Evolutionary conservation across 2,797 vertebrate species (phyloP), one percentile per base, ranked within the genome.

Genomic region (Anisognathus igniventris): DNA sequence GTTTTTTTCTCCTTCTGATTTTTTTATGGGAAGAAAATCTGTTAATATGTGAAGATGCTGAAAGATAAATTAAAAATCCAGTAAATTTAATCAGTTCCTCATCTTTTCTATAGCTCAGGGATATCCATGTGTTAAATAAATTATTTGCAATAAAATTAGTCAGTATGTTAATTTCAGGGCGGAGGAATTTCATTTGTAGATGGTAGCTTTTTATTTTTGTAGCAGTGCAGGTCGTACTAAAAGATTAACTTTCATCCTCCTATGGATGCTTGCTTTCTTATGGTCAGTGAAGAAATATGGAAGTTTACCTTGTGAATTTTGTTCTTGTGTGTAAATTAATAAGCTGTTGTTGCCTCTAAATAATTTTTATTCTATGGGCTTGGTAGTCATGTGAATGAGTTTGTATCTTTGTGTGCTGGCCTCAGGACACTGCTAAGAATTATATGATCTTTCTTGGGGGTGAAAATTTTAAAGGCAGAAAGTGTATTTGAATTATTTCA

Each of bases 11-110:
- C n/a, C 79, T 65, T 16, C 71, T 92, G 60, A 67, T 82, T 93
- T 94, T 95, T 92, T 87, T 93, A 62, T 80, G 81, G 67, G 18
- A 95, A 93, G 90, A 92, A 95, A 95, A 95, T 95, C 91, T 95
- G 91, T 90, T 96, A 93, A 91, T 90, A 91, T 94, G 30, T 58
- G 62, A 84, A 94, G 35, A 20, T 77, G 31, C 54, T 81, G 85
- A 74, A 76, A 79, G 76, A 86, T 60, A 74, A 89, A 72, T 50
- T 33, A 77, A 90, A 94, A 96, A 93, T 86, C 33, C 4, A 81
- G 37, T 76, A 42, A 20, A 45, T 93, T 67, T 86, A 92, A 47
- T 23, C 25, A 82, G 42, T 39, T 93, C 12, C 25, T 47, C 5
- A 6, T 82, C 9, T 67, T 81, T 79, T 60, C 25, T 71, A 71